A percentile compares a stretch with the other conserved stretches of the same genome.
These are phyloP conservation scores for Aphaenogaster rudis DNA, from an alignment of 1,140 invertebrate genomes.

Conservation along the genomic window DNA sequence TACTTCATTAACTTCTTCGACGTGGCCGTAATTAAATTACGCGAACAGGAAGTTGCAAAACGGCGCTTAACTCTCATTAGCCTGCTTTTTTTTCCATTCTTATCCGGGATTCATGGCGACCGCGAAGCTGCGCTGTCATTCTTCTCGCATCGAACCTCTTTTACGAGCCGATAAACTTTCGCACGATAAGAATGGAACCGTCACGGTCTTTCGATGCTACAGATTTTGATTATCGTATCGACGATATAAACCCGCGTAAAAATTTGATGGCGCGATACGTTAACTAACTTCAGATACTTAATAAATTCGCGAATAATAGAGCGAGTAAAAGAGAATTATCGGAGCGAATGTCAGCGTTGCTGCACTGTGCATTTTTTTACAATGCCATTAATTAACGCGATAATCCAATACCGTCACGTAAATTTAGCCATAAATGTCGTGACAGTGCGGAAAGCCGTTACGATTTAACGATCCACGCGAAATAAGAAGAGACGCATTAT, in stretches of 20 bases:
- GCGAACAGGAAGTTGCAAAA: slow-evolving; percentile 56
- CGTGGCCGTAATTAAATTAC: slow-evolving; percentile 63
- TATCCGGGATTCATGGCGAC: slow-evolving; percentile 31
- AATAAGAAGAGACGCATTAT: slow-evolving; percentile 39
- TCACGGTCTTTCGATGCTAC: not conserved
- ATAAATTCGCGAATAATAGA: slow-evolving; percentile 47
- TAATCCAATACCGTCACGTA: slow-evolving; percentile 48
- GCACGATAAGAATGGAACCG: not conserved
- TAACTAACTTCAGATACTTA: slow-evolving; percentile 17
- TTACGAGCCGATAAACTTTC: not conserved
- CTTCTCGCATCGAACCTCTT: not conserved
- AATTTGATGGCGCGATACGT: slow-evolving; percentile 22
- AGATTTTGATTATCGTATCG: slow-evolving; percentile 12
- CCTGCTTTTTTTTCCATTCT: slow-evolving; percentile 16
- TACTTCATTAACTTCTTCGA: slow-evolving; percentile 64
- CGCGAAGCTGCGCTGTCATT: not conserved
- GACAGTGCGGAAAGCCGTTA: slow-evolving; percentile 36
- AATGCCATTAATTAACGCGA: slow-evolving; percentile 49
- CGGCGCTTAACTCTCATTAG: slow-evolving; percentile 58
- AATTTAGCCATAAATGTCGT: slow-evolving; percentile 47
- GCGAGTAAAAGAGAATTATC: not conserved
- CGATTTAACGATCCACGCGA: slow-evolving; percentile 42
- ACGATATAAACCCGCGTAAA: not conserved
- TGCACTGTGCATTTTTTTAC: slow-evolving; percentile 36
- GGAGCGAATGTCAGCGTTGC: not conserved